These are phyloP conservation scores for Lagopus leucura DNA, from an alignment of 2,113 vertebrate species.

Conservation along the genomic window DNA sequence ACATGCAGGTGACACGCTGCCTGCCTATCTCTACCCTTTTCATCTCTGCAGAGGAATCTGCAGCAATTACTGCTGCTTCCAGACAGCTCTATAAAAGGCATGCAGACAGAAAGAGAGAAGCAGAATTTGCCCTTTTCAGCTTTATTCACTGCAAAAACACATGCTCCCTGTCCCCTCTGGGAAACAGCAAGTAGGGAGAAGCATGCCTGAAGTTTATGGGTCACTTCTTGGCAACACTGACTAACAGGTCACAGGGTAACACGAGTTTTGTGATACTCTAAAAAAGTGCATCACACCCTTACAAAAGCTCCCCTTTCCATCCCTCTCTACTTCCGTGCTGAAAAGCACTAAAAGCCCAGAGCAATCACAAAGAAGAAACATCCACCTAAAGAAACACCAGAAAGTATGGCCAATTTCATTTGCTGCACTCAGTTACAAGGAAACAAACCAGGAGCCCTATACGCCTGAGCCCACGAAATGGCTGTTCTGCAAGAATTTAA, in stretches of 20 bases:
- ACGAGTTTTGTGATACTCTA: neutral
- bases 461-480: neutral
- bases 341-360: constrained; percentile 22
- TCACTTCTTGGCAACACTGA: neutral
- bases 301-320: neutral
- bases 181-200: neutral
- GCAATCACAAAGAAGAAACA: constrained; percentile 5
- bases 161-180: neutral
- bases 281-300: neutral
- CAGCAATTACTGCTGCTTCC: constrained; percentile 10
- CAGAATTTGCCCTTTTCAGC: constrained; percentile 6
- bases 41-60: neutral
- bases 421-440: neutral
- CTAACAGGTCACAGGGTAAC: constrained; percentile 4
- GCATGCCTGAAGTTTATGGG: neutral
- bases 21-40: constrained; percentile 6
- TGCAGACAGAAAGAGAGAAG: constrained; percentile 4
- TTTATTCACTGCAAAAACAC: constrained; percentile 28
- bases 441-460: neutral
- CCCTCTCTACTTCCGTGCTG: neutral
- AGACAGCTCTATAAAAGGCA: constrained; percentile 20
- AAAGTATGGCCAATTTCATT: constrained; percentile 9
- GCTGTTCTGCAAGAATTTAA: constrained; percentile 54
- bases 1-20: neutral
- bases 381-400: neutral